These are phyloP conservation scores for Carcharodon carcharias DNA, from an alignment of 2,797 vertebrate genomes.

Conservation along the genomic window DNA sequence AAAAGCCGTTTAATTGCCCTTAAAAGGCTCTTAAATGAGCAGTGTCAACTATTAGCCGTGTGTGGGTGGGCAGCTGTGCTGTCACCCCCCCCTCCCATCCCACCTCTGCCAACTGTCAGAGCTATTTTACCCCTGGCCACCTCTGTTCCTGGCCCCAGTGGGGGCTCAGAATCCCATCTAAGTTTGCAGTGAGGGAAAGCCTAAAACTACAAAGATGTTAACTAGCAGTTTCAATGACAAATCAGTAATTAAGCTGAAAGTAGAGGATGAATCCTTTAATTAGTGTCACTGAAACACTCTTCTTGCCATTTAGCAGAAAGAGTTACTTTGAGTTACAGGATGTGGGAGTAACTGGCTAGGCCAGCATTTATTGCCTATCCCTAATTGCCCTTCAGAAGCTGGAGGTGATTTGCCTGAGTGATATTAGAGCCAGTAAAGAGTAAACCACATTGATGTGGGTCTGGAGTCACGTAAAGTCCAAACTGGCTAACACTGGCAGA, in stretches of 20 bases:
- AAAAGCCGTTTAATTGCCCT: no score
- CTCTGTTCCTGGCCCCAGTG: no score
- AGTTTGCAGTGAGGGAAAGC: background rate
- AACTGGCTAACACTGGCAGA: background rate
- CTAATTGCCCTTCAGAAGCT: background rate
- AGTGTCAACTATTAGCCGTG: no score
- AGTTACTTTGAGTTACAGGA: background rate
- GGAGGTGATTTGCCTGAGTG: background rate
- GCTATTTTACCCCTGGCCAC: no score
- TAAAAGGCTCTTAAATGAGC: no score
- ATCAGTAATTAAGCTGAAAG: background rate
- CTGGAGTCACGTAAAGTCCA: background rate
- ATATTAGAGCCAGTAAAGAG: background rate
- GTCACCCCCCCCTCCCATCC: no score
- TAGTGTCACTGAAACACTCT: background rate
- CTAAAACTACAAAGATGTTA: background rate
- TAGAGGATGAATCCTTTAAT: background rate
- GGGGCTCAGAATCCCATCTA: no score
- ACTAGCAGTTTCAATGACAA: background rate
- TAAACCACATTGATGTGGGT: background rate
- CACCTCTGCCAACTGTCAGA: no score
- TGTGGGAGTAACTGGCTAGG: background rate
- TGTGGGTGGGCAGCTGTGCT: no score
- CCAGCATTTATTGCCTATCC: background rate
- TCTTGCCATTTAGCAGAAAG: background rate